Evolutionary conservation across 35 echinoderm and acorn worm genomes (phyloP), one percentile per base, ranked within the genome.

Genomic region (Acanthaster planci): DNA sequence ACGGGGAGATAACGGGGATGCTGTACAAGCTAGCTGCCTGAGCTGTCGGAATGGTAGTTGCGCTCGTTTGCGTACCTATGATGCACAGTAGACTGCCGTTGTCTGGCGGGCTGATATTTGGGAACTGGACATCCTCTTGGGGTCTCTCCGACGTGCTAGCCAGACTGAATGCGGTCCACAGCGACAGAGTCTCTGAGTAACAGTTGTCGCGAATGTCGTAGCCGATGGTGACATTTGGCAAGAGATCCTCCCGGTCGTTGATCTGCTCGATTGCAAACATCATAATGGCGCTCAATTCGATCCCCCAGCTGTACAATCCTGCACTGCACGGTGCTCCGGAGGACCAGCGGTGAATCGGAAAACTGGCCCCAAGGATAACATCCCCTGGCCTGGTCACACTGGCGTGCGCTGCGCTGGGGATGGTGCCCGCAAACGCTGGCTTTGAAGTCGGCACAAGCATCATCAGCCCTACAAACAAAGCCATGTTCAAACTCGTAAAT

Each of bases 191-290:
- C 50, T 79, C 55, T 5, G 51, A 67, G 21, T 37, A 60, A 44
- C 86, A 88, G 34, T 59, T 54, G 40, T 88, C 86, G 19, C 56
- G 78, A 39, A 88, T 88, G 15, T 88, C 86, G 40, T 68, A 88
- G 16, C 86, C 86, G 31, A 88, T 80, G 37, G 86, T 88, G 22
- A 88, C 26, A 29, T 80, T 60, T 37, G 56, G 54, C 36, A 88
- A 44, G 9, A 88, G 36, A 60, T 79, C 77, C 8, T 40, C 7
- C n/a, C 55, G 77, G 1, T 57, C 34, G 55, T 88, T 88, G 52
- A 88, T 51, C 56, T 81, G 37, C 9, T 88, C 53, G 19, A 88
- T 88, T 2, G 78, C 86, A 10, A 47, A 88, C 2, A 88, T 44
- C 53, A 88, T 56, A 7, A 54, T 78, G 38, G 80, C 86, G 2